A percentile compares a stretch with the other conserved stretches of the same genome.
Evolutionary conservation across 2,797 vertebrate genomes (phyloP).

Genomic region (Paguma larvata): DNA sequence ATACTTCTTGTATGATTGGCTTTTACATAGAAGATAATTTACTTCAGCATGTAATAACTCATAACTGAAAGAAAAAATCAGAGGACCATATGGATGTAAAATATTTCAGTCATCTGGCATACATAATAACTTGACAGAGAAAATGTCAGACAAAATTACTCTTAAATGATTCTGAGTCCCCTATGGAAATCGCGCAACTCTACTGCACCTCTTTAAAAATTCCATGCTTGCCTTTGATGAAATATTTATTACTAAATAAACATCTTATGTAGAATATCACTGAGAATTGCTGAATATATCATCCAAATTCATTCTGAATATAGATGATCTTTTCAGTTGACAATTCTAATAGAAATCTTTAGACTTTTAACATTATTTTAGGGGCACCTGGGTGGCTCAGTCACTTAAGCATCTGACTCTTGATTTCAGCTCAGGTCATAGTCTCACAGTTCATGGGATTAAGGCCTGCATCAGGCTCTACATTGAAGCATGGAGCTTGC

Average conservation of each 20-base stretch:
- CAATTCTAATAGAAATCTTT: conserved; percentile 43
- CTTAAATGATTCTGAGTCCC: conserved; percentile 63
- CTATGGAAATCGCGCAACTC: neutral
- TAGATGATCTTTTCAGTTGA: conserved; percentile 30
- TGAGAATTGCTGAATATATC: conserved; percentile 16
- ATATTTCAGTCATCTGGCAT: conserved; percentile 71
- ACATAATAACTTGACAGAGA: conserved; percentile 65
- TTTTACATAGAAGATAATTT: conserved; percentile 64
- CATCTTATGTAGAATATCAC: neutral
- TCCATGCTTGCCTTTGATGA: neutral
- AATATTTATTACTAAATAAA: conserved; percentile 73
- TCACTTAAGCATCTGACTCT: too few relatives aligned
- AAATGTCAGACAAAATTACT: conserved; percentile 78
- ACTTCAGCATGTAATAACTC: conserved; percentile 38
- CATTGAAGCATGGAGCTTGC: too few relatives aligned
- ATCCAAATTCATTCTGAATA: conserved; percentile 9
- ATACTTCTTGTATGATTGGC: conserved; percentile 22
- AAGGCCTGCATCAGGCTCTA: too few relatives aligned
- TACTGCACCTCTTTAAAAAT: conserved; percentile 52
- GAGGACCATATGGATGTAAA: conserved; percentile 68
- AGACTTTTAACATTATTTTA: conserved; percentile 34
- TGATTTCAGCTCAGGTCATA: too few relatives aligned
- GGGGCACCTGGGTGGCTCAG: neutral
- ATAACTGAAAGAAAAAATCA: conserved; percentile 63
- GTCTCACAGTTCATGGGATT: too few relatives aligned